Percentiles rank a stretch among this genome's conserved stretches.
phyloP scores from a whole-genome alignment of 2,888 invertebrate species.

The Dione juno region DNA sequence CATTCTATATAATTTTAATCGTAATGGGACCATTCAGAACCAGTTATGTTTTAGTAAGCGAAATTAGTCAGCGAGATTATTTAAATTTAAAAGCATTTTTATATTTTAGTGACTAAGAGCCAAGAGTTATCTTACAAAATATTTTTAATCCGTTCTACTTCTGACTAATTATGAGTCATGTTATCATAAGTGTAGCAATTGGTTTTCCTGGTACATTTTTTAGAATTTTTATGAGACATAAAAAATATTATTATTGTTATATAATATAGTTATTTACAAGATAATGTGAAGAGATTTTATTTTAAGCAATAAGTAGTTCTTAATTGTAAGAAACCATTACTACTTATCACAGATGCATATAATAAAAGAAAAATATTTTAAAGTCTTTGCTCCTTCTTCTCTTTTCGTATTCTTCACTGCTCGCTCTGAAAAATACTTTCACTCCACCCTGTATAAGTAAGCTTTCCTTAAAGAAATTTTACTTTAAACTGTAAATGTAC shows the following conservation, averaged over 20 bases:
- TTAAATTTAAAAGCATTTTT: slow-evolving; percentile 14
- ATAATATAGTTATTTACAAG: too few species aligned
- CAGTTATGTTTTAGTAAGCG: slow-evolving; percentile 7
- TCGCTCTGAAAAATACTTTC: too few species aligned
- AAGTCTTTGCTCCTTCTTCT: too few species aligned
- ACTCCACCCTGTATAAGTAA: too few species aligned
- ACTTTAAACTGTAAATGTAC: too few species aligned
- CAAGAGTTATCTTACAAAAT: slow-evolving; percentile 12
- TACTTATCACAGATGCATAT: too few species aligned
- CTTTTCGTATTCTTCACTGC: too few species aligned
- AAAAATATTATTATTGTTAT: neutral
- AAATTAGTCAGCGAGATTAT: neutral
- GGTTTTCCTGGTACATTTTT: slow-evolving; percentile 6
- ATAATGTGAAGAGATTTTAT: too few species aligned
- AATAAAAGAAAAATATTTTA: too few species aligned
- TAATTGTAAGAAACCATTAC: too few species aligned
- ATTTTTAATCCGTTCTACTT: slow-evolving; percentile 19
- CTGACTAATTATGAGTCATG: slow-evolving; percentile 33
- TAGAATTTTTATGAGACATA: neutral
- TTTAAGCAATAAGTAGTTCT: too few species aligned
- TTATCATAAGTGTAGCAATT: slow-evolving; percentile 32
- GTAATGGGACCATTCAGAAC: neutral
- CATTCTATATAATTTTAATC: neutral
- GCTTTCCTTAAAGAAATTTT: too few species aligned
- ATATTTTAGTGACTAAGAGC: slow-evolving; percentile 22